These are phyloP conservation scores for Sander vitreus DNA, from an alignment of 2,113 vertebrate species.

Conservation along the genomic window DNA sequence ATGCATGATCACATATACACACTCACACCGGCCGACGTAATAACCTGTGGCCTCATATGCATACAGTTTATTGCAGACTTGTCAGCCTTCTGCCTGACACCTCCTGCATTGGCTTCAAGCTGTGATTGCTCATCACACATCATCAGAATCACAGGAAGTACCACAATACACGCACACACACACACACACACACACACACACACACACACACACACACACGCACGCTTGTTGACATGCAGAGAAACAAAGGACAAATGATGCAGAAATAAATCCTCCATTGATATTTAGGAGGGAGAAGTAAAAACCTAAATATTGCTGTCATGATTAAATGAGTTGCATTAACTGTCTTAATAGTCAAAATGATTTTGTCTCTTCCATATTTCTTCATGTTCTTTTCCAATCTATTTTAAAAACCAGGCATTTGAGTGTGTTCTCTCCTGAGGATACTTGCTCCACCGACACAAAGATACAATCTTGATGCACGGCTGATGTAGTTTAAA, in stretches of 20 bases:
- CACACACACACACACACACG: background rate
- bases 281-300: background rate
- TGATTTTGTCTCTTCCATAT: background rate
- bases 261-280: constrained; percentile 16
- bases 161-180: constrained; percentile 7
- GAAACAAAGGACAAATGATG: constrained; percentile 38
- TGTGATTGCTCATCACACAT: constrained; percentile 46
- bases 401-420: background rate
- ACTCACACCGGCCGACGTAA: constrained; percentile 48
- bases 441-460: constrained; percentile 19
- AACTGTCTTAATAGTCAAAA: background rate
- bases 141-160: constrained; percentile 32
- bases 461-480: constrained; percentile 53
- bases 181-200: background rate
- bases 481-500: constrained; percentile 56
- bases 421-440: background rate
- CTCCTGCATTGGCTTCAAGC: constrained; percentile 57
- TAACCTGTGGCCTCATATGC: constrained; percentile 79
- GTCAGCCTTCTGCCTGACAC: constrained; percentile 46
- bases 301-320: constrained; percentile 31
- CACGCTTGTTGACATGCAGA: background rate
- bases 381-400: background rate
- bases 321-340: constrained; percentile 18
- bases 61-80: constrained; percentile 75
- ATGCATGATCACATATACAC: constrained; percentile 7